Evolutionary conservation across 2,888 invertebrate species (phyloP).

Genomic region (Lucinisca nassula): DNA sequence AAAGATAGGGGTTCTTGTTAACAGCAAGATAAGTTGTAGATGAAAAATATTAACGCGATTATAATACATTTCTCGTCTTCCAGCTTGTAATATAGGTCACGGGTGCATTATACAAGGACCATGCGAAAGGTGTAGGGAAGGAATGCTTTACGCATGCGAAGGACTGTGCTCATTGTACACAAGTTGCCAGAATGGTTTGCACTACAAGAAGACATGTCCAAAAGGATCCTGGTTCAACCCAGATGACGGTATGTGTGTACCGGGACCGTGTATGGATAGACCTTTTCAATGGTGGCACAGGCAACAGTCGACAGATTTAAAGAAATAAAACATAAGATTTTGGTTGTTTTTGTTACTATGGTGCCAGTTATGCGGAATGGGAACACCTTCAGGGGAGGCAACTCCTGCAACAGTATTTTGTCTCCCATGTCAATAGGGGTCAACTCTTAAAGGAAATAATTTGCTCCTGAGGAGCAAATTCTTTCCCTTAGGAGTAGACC

Average conservation of each 20-base stretch:
- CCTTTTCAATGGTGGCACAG: slow-evolving; percentile 43
- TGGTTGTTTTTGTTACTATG: too few species aligned
- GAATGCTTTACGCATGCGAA: slow-evolving; percentile 61
- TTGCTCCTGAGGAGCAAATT: too few species aligned
- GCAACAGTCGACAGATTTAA: not conserved
- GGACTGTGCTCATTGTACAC: slow-evolving; percentile 68
- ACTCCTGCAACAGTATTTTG: too few species aligned
- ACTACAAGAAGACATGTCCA: slow-evolving; percentile 52
- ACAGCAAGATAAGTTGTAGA: too few species aligned
- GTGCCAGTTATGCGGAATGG: too few species aligned
- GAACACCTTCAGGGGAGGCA: too few species aligned
- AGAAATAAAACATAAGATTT: not conserved
- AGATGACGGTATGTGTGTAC: slow-evolving; percentile 51
- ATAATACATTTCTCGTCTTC: too few species aligned
- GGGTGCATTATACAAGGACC: slow-evolving; percentile 63
- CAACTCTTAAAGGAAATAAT: too few species aligned
- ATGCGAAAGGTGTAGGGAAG: slow-evolving; percentile 63
- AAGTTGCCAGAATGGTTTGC: slow-evolving; percentile 65
- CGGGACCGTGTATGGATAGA: slow-evolving; percentile 53
- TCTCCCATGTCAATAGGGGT: too few species aligned
- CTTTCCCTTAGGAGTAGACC: too few species aligned
- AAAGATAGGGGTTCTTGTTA: too few species aligned
- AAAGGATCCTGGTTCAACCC: slow-evolving; percentile 60
- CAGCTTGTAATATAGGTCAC: slow-evolving; percentile 72
- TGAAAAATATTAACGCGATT: too few species aligned